Percentiles rank a stretch among this genome's conserved stretches.
Evolutionary conservation across 2,797 vertebrate genomes (phyloP).

Genomic region (Botia almorhae): DNA sequence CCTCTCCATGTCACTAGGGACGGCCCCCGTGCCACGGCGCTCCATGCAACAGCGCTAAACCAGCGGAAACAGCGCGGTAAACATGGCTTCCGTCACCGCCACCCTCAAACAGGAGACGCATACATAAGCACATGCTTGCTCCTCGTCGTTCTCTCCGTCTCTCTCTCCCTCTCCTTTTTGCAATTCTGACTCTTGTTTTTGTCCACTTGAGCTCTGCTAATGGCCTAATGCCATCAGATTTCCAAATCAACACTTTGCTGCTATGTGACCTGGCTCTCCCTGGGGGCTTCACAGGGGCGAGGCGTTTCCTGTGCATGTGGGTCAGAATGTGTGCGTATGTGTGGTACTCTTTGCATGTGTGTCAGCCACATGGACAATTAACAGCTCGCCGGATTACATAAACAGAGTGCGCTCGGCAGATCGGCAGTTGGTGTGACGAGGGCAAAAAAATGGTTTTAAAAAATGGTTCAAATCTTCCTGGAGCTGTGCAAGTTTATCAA

Average conservation of each 20-base stretch:
- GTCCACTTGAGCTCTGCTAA: constrained; percentile 44
- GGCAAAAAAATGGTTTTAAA: background rate
- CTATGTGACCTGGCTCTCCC: constrained; percentile 50
- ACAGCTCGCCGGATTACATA: constrained; percentile 36
- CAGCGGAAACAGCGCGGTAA: constrained; percentile 59
- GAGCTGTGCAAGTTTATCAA: background rate
- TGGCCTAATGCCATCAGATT: constrained; percentile 55
- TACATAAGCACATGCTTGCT: constrained; percentile 31
- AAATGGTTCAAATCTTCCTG: background rate
- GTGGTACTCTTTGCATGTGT: constrained; percentile 20
- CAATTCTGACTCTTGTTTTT: constrained; percentile 31
- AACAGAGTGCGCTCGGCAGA: constrained; percentile 23
- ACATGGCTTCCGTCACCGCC: constrained; percentile 59
- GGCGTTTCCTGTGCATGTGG: constrained; percentile 45
- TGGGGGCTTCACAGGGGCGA: constrained; percentile 28
- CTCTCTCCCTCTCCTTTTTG: constrained; percentile 19
- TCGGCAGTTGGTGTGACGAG: constrained; percentile 20
- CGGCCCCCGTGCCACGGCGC: constrained; percentile 54
- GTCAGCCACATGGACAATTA: constrained; percentile 45
- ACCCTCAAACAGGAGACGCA: constrained; percentile 51
- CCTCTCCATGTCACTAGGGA: constrained; percentile 57
- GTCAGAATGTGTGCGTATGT: constrained; percentile 30
- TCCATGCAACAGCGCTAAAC: constrained; percentile 52
- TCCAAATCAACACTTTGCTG: constrained; percentile 56
- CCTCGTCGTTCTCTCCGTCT: constrained; percentile 5